These are phyloP conservation scores for Hyphantria cunea DNA, from an alignment of 1,140 invertebrate species.

Conservation along the genomic window DNA sequence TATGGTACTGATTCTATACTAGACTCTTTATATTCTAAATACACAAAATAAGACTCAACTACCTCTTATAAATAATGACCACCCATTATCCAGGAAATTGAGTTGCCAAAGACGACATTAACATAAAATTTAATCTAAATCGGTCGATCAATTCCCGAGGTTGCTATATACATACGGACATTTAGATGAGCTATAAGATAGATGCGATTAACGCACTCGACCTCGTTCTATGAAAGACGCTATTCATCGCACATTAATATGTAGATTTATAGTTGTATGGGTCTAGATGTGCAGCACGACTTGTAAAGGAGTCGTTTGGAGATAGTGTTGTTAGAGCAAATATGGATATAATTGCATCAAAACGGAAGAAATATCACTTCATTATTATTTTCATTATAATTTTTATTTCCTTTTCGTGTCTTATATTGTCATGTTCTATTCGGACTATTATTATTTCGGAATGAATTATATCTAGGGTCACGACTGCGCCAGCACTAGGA, in stretches of 20 bases:
- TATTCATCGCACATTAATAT: slow-evolving; percentile 23
- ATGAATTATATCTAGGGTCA: too few species aligned
- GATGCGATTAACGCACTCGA: slow-evolving; percentile 23
- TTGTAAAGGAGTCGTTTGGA: background rate
- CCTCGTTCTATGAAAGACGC: slow-evolving; percentile 26
- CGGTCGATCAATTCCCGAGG: slow-evolving; percentile 29
- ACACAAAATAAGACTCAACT: background rate
- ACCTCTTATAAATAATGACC: slow-evolving; percentile 13
- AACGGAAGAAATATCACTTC: too few species aligned
- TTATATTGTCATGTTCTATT: too few species aligned
- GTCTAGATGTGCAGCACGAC: background rate
- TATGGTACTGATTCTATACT: too few species aligned
- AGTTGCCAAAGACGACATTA: slow-evolving; percentile 24
- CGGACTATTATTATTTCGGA: too few species aligned
- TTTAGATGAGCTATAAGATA: slow-evolving; percentile 23
- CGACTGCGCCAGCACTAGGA: too few species aligned
- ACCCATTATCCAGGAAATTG: slow-evolving; percentile 25
- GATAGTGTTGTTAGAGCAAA: background rate
- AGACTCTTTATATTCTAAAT: too few species aligned
- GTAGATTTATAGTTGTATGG: slow-evolving; percentile 17
- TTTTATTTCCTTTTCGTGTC: too few species aligned
- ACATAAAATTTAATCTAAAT: slow-evolving; percentile 30
- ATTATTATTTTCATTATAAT: too few species aligned
- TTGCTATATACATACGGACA: slow-evolving; percentile 23
- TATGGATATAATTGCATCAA: too few species aligned